Evolutionary conservation across 2,888 invertebrate species (phyloP).

Genomic region (Dugesia japonica): DNA sequence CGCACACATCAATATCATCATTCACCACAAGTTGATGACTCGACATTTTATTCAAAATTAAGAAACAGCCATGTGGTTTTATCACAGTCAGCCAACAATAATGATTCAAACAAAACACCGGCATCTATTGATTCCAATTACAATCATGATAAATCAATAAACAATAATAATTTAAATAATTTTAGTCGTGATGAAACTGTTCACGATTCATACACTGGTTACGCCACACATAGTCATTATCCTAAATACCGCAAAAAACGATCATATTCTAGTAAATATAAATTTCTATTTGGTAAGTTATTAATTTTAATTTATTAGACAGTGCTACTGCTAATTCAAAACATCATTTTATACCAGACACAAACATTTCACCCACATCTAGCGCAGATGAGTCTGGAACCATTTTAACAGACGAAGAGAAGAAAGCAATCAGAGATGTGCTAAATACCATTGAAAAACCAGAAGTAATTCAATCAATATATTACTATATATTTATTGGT

Average conservation of each 20-base stretch:
- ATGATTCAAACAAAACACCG: not conserved
- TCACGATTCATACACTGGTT: not conserved
- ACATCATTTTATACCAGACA: not conserved
- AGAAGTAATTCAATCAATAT: not conserved
- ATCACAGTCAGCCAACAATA: not conserved
- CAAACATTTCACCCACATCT: not conserved
- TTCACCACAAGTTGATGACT: not conserved
- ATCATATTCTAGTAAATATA: not conserved
- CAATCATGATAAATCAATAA: not conserved
- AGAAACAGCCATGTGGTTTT: not conserved
- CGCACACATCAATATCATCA: slow-evolving; percentile 3
- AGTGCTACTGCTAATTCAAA: not conserved
- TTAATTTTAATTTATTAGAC: not conserved
- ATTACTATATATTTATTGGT: not conserved
- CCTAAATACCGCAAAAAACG: not conserved
- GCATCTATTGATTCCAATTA: not conserved
- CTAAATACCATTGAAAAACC: slow-evolving; percentile 11
- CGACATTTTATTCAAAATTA: not conserved
- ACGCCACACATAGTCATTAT: not conserved
- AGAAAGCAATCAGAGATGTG: not conserved
- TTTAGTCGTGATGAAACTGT: not conserved
- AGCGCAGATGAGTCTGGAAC: not conserved
- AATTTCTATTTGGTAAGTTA: too few species aligned
- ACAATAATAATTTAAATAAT: not conserved
- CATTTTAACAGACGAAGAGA: slow-evolving; percentile 9